Evolutionary conservation across 1,140 invertebrate species (phyloP).

Genomic region (Neodiprion pinetum): DNA sequence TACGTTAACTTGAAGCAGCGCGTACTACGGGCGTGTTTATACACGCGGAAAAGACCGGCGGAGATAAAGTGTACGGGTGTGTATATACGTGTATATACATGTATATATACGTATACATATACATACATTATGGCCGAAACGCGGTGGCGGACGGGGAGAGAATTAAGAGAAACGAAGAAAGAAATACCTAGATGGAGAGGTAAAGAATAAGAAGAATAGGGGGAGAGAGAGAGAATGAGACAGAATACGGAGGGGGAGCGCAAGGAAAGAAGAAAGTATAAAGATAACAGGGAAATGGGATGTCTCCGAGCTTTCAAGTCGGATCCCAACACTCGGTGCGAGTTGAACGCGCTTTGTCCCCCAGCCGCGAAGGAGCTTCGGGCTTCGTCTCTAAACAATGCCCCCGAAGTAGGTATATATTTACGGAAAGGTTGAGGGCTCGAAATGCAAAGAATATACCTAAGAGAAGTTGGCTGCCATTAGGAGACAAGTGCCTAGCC

Average conservation of each 20-base stretch:
- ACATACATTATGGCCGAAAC: too few relatives aligned
- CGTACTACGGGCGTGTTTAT: too few relatives aligned
- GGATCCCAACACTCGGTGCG: neutral
- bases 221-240: too few relatives aligned
- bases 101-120: too few relatives aligned
- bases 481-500: constrained; percentile 1
- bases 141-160: too few relatives aligned
- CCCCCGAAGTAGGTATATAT: neutral
- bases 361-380: neutral
- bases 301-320: constrained; percentile 7
- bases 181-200: neutral
- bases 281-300: constrained; percentile 7
- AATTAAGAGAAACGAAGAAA: neutral
- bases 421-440: neutral
- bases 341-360: neutral
- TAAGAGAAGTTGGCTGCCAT: constrained; percentile 3
- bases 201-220: neutral
- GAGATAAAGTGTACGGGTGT: too few relatives aligned
- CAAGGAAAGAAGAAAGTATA: neutral
- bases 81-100: too few relatives aligned
- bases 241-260: neutral
- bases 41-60: too few relatives aligned
- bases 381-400: neutral
- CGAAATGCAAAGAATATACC: neutral
- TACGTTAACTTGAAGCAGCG: too few relatives aligned